Evolutionary conservation across 2,113 vertebrate genomes (phyloP).

Genomic region (Ciconia maguari): DNA sequence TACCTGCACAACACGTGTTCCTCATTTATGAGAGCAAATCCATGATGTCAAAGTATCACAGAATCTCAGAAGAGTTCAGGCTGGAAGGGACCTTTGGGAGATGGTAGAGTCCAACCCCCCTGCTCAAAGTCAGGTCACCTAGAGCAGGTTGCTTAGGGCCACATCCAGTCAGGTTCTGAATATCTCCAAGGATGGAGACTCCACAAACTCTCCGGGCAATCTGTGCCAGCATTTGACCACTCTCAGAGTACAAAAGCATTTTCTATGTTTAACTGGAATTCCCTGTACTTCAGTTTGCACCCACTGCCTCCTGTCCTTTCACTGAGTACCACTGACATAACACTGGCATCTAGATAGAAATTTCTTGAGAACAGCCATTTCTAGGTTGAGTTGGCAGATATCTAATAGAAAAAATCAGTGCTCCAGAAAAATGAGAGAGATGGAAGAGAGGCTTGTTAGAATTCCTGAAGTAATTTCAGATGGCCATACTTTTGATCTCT

Average conservation of each 20-base stretch:
- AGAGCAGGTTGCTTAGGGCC: background rate
- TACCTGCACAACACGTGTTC: background rate
- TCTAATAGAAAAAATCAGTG: background rate
- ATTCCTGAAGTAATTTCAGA: background rate
- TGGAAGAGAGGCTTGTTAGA: background rate
- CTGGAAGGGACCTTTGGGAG: background rate
- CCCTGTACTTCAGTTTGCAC: background rate
- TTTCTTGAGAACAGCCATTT: background rate
- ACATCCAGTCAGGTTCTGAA: background rate
- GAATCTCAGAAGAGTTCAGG: background rate
- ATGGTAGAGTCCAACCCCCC: background rate
- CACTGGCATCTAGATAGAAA: background rate
- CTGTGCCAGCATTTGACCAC: background rate
- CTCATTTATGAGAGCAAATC: background rate
- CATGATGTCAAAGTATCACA: background rate
- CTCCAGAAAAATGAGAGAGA: background rate
- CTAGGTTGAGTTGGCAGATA: background rate
- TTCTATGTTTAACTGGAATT: background rate
- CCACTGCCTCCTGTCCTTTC: background rate
- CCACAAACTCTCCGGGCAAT: background rate
- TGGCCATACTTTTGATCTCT: background rate
- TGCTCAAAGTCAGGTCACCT: background rate
- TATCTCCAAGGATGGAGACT: background rate
- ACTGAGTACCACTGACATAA: background rate
- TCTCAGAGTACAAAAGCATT: background rate